Evolutionary conservation across 2,797 vertebrate species (phyloP).

Genomic region (Enoplosus armatus): DNA sequence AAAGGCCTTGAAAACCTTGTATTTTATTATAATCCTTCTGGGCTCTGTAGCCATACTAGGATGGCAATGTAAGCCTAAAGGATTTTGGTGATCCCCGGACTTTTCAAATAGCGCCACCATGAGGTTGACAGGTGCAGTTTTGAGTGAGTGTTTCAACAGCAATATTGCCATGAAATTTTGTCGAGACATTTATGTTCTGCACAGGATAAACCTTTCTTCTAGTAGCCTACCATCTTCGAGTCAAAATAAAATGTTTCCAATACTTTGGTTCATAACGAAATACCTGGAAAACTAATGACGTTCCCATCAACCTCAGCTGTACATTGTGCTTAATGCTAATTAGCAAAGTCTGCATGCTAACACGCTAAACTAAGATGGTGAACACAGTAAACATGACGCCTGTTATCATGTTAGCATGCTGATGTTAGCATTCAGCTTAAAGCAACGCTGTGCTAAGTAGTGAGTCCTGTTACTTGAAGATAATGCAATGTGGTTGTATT

Average conservation of each 20-base stretch:
- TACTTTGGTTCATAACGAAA: neutral
- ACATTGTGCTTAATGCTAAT: neutral
- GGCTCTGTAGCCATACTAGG: no score
- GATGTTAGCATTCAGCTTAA: neutral
- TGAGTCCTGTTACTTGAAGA: neutral
- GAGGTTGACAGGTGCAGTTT: neutral
- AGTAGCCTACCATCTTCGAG: neutral
- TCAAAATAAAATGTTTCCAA: no score
- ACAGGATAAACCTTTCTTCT: neutral
- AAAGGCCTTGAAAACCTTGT: neutral
- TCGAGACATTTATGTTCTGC: neutral
- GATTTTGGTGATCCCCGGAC: neutral
- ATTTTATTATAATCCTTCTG: neutral
- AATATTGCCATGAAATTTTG: neutral
- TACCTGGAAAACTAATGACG: neutral
- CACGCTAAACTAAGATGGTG: neutral
- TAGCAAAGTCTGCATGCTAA: neutral
- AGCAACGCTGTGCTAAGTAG: neutral
- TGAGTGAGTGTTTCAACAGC: neutral
- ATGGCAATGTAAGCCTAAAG: neutral
- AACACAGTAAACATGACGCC: neutral
- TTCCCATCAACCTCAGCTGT: neutral
- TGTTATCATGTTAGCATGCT: conserved; percentile 1
- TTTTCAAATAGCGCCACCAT: neutral
- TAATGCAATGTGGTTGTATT: conserved; percentile 10